These are phyloP conservation scores for Eurystomus gularis DNA, from an alignment of 2,113 vertebrate genomes.

Conservation along the genomic window DNA sequence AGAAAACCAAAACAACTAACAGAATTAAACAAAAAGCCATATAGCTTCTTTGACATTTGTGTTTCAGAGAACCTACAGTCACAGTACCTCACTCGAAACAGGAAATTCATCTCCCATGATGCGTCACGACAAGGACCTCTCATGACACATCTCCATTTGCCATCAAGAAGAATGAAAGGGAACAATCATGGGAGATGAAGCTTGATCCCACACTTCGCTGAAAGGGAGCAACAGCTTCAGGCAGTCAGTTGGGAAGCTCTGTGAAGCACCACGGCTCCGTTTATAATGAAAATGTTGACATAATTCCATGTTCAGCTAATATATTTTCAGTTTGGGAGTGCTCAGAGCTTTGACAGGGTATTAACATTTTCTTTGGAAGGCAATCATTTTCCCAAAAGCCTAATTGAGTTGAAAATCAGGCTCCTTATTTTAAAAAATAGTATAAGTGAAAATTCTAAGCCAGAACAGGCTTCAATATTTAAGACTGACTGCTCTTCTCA, in stretches of 20 bases:
- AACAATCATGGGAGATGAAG: neutral
- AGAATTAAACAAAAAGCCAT: neutral
- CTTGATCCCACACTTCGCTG: neutral
- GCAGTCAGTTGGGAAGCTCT: slow-evolving; percentile 2
- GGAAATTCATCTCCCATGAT: neutral
- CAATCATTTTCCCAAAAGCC: slow-evolving; percentile 53
- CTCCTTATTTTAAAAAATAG: slow-evolving; percentile 20
- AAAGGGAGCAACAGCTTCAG: neutral
- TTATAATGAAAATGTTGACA: slow-evolving; percentile 57
- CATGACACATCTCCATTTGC: neutral
- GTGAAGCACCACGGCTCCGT: neutral
- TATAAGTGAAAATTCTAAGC: slow-evolving; percentile 14
- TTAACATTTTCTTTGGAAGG: slow-evolving; percentile 66
- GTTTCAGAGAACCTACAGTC: neutral
- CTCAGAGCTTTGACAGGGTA: slow-evolving; percentile 43
- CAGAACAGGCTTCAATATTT: slow-evolving; percentile 12
- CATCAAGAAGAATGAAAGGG: neutral
- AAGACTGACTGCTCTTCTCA: neutral
- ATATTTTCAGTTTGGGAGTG: slow-evolving; percentile 56
- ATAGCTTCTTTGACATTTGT: neutral
- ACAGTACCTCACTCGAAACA: neutral
- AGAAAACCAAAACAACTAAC: neutral
- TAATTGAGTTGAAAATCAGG: slow-evolving; percentile 49
- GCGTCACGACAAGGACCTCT: neutral
- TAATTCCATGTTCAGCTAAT: slow-evolving; percentile 56